A percentile compares a stretch with the other conserved stretches of the same genome.
Conservation (phyloP, 1,140 invertebrate species). For the Platyura marginata region DNA sequence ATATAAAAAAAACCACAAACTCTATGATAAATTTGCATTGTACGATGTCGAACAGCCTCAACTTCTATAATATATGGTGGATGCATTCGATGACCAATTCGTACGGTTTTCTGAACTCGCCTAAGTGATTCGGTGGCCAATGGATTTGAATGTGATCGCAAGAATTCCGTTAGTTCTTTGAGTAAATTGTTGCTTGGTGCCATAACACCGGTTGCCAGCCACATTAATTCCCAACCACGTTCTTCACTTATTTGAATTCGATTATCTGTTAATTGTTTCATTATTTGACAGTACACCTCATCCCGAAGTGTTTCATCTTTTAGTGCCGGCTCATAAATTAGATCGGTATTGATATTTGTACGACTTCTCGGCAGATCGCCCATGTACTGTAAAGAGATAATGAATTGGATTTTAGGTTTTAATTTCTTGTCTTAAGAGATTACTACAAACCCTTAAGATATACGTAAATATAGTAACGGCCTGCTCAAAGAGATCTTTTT, state of each 20-base stretch:
- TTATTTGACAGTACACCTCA: slow-evolving; percentile 86
- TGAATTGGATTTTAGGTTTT: background rate
- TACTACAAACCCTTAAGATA: slow-evolving; percentile 45
- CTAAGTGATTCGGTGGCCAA: slow-evolving; percentile 66
- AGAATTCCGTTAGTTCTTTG: slow-evolving; percentile 45
- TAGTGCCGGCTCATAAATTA: slow-evolving; percentile 68
- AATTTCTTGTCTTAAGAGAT: background rate
- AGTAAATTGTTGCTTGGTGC: slow-evolving; percentile 39
- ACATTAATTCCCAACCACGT: slow-evolving; percentile 85
- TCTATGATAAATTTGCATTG: slow-evolving; percentile 87
- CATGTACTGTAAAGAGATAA: slow-evolving; percentile 57
- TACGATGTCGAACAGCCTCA: slow-evolving; percentile 86
- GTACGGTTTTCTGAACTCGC: slow-evolving; percentile 61
- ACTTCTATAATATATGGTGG: slow-evolving; percentile 86
- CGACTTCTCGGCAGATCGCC: slow-evolving; percentile 69
- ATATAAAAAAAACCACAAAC: slow-evolving; percentile 20
- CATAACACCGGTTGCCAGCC: slow-evolving; percentile 75
- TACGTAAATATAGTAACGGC: slow-evolving; percentile 56
- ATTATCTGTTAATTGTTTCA: slow-evolving; percentile 87
- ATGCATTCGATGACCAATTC: slow-evolving; percentile 64
- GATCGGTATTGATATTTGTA: slow-evolving; percentile 52
- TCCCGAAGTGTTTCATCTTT: slow-evolving; percentile 65
- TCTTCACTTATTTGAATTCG: slow-evolving; percentile 65
- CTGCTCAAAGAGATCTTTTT: slow-evolving; percentile 54
- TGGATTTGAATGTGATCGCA: slow-evolving; percentile 58